Percentiles rank a stretch among this genome's conserved stretches.
Conservation (phyloP, 2,113 vertebrate species). For the Stictonetta naevosa region DNA sequence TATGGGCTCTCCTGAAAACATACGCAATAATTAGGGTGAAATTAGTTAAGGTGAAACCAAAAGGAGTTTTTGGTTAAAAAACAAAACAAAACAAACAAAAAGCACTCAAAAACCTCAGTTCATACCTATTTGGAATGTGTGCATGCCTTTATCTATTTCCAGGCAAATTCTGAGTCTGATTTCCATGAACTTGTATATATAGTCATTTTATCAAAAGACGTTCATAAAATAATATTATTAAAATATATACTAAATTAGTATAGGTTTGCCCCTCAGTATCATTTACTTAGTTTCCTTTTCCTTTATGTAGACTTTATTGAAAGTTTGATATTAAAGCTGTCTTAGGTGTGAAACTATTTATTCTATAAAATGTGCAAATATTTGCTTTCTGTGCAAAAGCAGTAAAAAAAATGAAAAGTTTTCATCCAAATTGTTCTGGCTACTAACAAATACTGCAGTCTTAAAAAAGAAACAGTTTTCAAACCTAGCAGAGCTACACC, state of each 20-base stretch:
- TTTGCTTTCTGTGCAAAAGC: neutral
- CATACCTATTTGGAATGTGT: neutral
- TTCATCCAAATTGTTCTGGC: neutral
- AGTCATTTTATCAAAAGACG: neutral
- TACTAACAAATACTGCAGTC: neutral
- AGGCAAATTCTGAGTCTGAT: neutral
- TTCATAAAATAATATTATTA: neutral
- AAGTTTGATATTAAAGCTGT: neutral
- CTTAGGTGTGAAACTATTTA: neutral
- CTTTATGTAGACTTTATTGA: neutral
- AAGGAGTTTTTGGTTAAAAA: neutral
- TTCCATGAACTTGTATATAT: neutral
- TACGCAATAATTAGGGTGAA: neutral
- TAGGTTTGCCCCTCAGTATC: neutral
- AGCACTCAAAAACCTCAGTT: neutral
- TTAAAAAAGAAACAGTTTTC: neutral
- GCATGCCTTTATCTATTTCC: neutral
- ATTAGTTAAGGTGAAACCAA: neutral
- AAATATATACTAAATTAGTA: neutral
- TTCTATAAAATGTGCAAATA: neutral
- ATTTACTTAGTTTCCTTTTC: neutral
- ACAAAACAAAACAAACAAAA: too few relatives aligned
- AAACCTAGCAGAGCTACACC: neutral
- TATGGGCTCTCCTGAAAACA: fast-evolving
- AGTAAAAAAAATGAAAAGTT: neutral